Percentiles rank a stretch among this genome's conserved stretches.
phyloP scores from a whole-genome alignment of 1,140 invertebrate genomes.

The Drosophila mauritiana region DNA sequence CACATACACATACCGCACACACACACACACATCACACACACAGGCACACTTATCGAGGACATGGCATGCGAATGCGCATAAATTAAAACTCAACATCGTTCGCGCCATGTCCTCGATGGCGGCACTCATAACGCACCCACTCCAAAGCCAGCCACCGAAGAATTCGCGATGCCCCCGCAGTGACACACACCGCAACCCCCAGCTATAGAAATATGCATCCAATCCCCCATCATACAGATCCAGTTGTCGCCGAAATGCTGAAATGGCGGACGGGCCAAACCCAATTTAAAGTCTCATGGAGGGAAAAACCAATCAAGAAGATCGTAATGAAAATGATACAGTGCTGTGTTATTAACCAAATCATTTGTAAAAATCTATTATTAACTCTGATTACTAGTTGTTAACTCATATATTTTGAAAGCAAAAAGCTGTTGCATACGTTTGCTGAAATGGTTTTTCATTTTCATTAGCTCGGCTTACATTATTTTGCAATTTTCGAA shows the following conservation, averaged over 20 bases:
- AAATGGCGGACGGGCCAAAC: slow-evolving; percentile 57
- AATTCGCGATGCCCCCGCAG: background rate
- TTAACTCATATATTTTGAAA: too few species aligned
- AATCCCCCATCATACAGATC: slow-evolving; percentile 39
- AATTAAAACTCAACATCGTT: slow-evolving; percentile 72
- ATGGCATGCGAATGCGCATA: slow-evolving; percentile 62
- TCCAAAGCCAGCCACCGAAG: background rate
- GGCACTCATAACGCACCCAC: slow-evolving; percentile 61
- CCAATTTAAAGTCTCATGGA: slow-evolving; percentile 34
- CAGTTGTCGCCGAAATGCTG: slow-evolving; percentile 60
- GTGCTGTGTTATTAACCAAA: too few species aligned
- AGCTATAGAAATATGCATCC: background rate
- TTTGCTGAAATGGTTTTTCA: too few species aligned
- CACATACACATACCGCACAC: background rate
- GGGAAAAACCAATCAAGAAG: background rate
- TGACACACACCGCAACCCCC: background rate
- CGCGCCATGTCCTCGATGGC: slow-evolving; percentile 54
- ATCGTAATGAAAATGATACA: background rate
- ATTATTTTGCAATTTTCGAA: too few species aligned
- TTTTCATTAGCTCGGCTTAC: too few species aligned
- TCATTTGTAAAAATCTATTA: too few species aligned
- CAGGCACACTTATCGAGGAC: slow-evolving; percentile 44
- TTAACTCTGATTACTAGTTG: too few species aligned
- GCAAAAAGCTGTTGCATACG: too few species aligned
- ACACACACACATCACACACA: slow-evolving; percentile 13